Base-by-base conservation (phyloP, 2,888 invertebrate species). In the Holacanthella duospinosa region DNA sequence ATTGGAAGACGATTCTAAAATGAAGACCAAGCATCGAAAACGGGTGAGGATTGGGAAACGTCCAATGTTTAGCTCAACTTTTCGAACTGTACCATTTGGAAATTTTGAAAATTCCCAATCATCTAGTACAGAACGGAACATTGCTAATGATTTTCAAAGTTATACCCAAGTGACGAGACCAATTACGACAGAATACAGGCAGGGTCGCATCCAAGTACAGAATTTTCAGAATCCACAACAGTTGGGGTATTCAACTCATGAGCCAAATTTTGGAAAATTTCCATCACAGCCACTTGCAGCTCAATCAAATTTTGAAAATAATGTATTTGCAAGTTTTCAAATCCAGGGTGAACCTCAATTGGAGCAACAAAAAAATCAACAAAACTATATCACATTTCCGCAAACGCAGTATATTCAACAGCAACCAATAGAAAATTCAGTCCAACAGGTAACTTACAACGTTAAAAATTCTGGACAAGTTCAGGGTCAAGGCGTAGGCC, bases 321-420 rank as follows among this genome's bases (percentile, higher is more conserved):
- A n/a, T n/a, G n/a, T n/a, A n/a, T 9, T n/a, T 25, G 54, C 21
- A 53, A 25, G n/a, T 53, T 16, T 36, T 36, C 48, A 48, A 4
- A 4, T 12, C 16, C 55, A 55, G 21, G 21, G 9, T 25, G 24
- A 21, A 27, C 27, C 21, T 27, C 28, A 21, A 25, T 29, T 4
- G 2, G 9, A 26, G 26, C 44, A 62, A 29, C 66, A 62, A 9
- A 57, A 62, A 27, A 57, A 55, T 21, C 61, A 58, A 28, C 43
- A 26, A 25, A n/a, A n/a, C 29, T 61, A 59, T 12, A 60, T 59
- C 24, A 36, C 44, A 57, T 21, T 54, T 28, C 28, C 28, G 48
- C 26, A 61, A 57, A 16, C 58, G 54, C 44, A 59, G 1, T 36
- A 60, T 1, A 56, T 58, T 53, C 25, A 60, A 9, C 61, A 63